Percentiles rank a stretch among this genome's conserved stretches.
phyloP scores from a whole-genome alignment of 1,140 invertebrate genomes.

The Drosophila virilis region DNA sequence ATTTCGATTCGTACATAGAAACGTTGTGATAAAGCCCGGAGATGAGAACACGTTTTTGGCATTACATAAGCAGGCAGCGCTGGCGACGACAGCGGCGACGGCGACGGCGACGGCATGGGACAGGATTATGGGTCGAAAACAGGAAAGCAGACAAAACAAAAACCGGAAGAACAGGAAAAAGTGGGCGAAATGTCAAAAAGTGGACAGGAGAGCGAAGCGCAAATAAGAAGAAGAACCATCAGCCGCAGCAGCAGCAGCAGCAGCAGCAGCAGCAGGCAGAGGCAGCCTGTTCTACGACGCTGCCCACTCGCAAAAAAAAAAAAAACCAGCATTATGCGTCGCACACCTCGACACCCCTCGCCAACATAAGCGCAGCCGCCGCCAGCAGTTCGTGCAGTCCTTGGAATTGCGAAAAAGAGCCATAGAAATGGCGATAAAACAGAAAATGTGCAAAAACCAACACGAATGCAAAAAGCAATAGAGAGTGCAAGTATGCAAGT shows the following conservation, averaged over 20 bases:
- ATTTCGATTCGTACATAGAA: constrained; percentile 62
- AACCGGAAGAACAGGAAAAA: constrained; percentile 83
- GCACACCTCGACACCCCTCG: constrained; percentile 12
- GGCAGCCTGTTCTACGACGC: constrained; percentile 50
- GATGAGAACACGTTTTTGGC: constrained; percentile 69
- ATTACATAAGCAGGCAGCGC: constrained; percentile 66
- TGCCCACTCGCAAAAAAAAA: constrained; percentile 43
- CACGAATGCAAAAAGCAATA: constrained; percentile 46
- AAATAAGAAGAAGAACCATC: constrained; percentile 17
- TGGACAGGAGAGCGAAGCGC: constrained; percentile 53
- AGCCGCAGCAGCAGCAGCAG: constrained; percentile 7
- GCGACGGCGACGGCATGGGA: constrained; percentile 36
- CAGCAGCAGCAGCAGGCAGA: constrained; percentile 2
- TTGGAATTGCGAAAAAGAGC: constrained; percentile 22
- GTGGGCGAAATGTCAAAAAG: constrained; percentile 81
- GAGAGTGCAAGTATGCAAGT: constrained; percentile 60
- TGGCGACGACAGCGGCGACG: background rate
- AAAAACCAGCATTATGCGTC: constrained; percentile 22
- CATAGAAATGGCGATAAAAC: constrained; percentile 53
- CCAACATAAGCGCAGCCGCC: background rate
- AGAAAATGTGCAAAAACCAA: constrained; percentile 48
- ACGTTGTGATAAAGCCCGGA: constrained; percentile 68
- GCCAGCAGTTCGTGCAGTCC: constrained; percentile 13
- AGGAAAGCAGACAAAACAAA: constrained; percentile 80
- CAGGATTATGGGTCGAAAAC: constrained; percentile 78